A percentile compares a stretch with the other conserved stretches of the same genome.
Conservation (phyloP, 2,888 invertebrate species). For the Agonopterix alstromeriana region DNA sequence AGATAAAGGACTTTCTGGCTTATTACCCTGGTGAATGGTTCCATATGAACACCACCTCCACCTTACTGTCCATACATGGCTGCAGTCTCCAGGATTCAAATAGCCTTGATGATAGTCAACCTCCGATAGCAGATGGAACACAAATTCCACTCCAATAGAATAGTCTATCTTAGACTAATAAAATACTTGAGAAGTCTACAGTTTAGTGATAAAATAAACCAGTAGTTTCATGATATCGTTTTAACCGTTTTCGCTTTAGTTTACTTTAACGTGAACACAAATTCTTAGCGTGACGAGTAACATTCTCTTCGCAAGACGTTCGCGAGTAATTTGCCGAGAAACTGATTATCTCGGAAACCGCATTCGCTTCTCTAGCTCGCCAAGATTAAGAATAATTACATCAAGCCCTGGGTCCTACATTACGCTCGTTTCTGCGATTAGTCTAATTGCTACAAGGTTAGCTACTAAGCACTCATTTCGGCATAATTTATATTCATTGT, state of each 20-base stretch:
- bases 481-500: no score
- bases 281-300: not conserved
- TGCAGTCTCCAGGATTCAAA: no score
- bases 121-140: no score
- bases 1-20: no score
- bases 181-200: not conserved
- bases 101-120: no score
- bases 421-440: conserved; percentile 2
- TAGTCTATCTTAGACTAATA: no score
- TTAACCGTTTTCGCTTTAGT: no score
- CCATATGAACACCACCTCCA: no score
- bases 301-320: not conserved
- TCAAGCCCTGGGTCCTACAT: not conserved
- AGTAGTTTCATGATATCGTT: not conserved
- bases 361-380: not conserved
- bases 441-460: conserved; percentile 5
- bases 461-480: not conserved
- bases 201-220: not conserved
- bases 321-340: conserved; percentile 1
- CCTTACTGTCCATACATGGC: no score
- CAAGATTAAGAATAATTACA: not conserved
- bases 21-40: no score
- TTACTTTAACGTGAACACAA: no score
- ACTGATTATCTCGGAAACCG: conserved; percentile 1
- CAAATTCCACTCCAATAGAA: no score